Conservation (phyloP, 2,888 invertebrate species). For the Ptilodon capucinus region DNA sequence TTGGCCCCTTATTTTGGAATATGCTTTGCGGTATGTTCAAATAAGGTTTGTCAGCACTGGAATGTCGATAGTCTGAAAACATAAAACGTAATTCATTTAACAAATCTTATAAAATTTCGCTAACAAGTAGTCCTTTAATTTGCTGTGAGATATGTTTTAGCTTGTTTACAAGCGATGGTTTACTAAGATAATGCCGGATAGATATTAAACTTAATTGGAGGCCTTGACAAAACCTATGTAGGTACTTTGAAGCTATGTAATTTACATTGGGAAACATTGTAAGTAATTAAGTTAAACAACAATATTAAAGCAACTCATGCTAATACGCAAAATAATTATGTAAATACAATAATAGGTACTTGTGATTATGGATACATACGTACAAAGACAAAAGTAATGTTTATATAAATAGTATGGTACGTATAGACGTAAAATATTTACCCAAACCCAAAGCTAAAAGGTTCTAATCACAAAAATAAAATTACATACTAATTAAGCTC, state of each 20-base stretch:
- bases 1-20: conserved; percentile 49
- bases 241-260: too few relatives aligned
- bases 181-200: too few relatives aligned
- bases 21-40: conserved; percentile 53
- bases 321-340: neutral
- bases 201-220: too few relatives aligned
- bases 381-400: too few relatives aligned
- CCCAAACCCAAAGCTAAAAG: conserved; percentile 28
- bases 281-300: too few relatives aligned
- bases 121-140: neutral
- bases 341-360: neutral
- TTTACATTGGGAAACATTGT: neutral
- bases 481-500: conserved; percentile 7
- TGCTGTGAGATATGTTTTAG: too few relatives aligned
- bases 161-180: too few relatives aligned
- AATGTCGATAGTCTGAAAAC: conserved; percentile 85
- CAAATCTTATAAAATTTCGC: neutral
- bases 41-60: conserved; percentile 80
- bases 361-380: conserved; percentile 2
- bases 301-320: neutral
- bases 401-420: neutral
- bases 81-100: conserved; percentile 19
- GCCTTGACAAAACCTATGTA: too few relatives aligned
- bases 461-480: conserved; percentile 11
- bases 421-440: conserved; percentile 7